Evolutionary conservation across 2,113 vertebrate species (phyloP).

Genomic region (Entelurus aequoreus): DNA sequence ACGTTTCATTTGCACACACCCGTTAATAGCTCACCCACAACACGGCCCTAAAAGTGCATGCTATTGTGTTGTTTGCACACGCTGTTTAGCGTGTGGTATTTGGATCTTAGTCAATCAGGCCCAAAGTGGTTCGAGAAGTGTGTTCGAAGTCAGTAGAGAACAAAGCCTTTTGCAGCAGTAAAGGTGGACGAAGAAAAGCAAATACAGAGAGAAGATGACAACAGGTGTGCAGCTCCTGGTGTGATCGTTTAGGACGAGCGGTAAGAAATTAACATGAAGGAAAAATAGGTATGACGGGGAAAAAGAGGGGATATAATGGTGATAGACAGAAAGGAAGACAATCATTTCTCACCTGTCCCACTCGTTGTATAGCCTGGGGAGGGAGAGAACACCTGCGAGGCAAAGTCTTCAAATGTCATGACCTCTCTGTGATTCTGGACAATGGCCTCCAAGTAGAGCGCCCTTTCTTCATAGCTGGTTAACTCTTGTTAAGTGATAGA

Average conservation of each 20-base stretch:
- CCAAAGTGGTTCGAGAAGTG: slow-evolving; percentile 31
- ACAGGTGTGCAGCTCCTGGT: slow-evolving; percentile 58
- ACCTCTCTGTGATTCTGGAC: slow-evolving; percentile 95
- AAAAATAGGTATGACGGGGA: background rate
- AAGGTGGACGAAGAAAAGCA: slow-evolving; percentile 66
- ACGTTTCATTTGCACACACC: no score
- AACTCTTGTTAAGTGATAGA: slow-evolving; percentile 72
- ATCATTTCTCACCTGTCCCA: slow-evolving; percentile 85
- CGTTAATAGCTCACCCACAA: no score
- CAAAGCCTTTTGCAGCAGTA: slow-evolving; percentile 54
- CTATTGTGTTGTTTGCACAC: no score
- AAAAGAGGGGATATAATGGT: slow-evolving; percentile 14
- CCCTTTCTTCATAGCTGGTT: slow-evolving; percentile 91
- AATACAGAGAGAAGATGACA: slow-evolving; percentile 42
- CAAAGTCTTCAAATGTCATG: slow-evolving; percentile 97
- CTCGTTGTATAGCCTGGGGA: slow-evolving; percentile 83
- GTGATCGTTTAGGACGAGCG: slow-evolving; percentile 23
- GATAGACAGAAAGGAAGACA: slow-evolving; percentile 6
- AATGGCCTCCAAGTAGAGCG: slow-evolving; percentile 95
- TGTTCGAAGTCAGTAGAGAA: slow-evolving; percentile 59
- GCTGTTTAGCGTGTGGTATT: no score
- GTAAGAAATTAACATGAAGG: slow-evolving; percentile 4
- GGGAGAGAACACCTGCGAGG: slow-evolving; percentile 93
- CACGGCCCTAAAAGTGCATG: no score
- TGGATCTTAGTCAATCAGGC: slow-evolving; percentile 7